Percentiles rank a stretch among this genome's conserved stretches.
Conservation (phyloP, 2,888 invertebrate species). For the Apodemia duryi region DNA sequence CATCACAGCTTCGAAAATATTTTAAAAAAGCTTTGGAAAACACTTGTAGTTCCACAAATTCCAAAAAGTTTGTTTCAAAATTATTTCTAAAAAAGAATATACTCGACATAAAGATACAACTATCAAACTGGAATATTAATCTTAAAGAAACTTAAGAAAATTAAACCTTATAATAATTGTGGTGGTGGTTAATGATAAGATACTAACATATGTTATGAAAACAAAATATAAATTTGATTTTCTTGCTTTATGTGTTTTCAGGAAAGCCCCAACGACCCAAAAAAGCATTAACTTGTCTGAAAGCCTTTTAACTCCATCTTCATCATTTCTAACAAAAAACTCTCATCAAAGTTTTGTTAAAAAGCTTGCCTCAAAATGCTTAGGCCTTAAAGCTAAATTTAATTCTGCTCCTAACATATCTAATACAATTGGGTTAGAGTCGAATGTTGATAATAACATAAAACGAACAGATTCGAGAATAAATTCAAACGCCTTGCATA, state of each 20-base stretch:
- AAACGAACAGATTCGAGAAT: conserved; percentile 53
- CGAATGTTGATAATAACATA: conserved; percentile 54
- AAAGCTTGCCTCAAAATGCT: conserved; percentile 77
- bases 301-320: conserved; percentile 65
- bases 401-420: conserved; percentile 74
- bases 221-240: conserved; percentile 37
- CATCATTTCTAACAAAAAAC: conserved; percentile 67
- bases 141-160: neutral
- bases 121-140: conserved; percentile 42
- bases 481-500: conserved; percentile 56
- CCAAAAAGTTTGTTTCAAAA: conserved; percentile 14
- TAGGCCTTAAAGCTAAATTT: conserved; percentile 72
- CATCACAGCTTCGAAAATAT: conserved; percentile 45
- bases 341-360: conserved; percentile 72
- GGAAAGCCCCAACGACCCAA: conserved; percentile 72
- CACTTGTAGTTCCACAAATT: too few relatives aligned
- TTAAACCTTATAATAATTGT: conserved; percentile 22
- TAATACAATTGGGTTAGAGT: conserved; percentile 53
- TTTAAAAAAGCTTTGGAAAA: neutral
- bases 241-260: conserved; percentile 73
- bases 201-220: too few relatives aligned
- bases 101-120: conserved; percentile 44
- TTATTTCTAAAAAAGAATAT: conserved; percentile 45
- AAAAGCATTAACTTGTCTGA: conserved; percentile 67
- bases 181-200: conserved; percentile 39